Conservation (phyloP, 2,888 invertebrate genomes). For the Carpatolechia fugitivella region DNA sequence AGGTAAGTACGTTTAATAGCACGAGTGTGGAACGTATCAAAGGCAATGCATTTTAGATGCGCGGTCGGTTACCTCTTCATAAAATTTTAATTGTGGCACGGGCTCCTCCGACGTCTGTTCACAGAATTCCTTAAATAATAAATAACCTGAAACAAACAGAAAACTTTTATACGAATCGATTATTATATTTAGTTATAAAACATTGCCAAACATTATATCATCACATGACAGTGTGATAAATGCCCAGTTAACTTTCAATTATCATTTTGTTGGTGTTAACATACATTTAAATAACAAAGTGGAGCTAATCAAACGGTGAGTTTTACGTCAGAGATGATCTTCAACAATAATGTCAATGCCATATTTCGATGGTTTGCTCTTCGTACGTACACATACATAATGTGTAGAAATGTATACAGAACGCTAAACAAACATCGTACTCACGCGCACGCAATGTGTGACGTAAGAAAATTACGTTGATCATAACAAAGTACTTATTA, state of each 20-base stretch:
- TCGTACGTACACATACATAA: not conserved
- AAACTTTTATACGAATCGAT: constrained; percentile 12
- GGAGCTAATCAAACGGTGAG: not conserved
- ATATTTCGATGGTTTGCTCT: constrained; percentile 6
- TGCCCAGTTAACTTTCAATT: not conserved
- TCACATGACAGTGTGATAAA: not conserved
- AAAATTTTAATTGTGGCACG: constrained; percentile 98
- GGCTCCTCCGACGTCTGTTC: constrained; percentile 97
- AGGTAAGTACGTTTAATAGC: not conserved
- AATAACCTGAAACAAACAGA: constrained; percentile 89
- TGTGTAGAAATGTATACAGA: not conserved
- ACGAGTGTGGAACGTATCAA: constrained; percentile 2
- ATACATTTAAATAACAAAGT: not conserved
- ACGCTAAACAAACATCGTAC: constrained; percentile 1
- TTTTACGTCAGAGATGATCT: constrained; percentile 11
- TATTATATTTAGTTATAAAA: not conserved
- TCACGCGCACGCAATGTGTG: constrained; percentile 1
- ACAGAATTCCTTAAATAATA: constrained; percentile 99
- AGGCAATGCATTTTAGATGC: constrained; percentile 10
- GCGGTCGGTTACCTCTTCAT: constrained; percentile 92
- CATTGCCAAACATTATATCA: not conserved
- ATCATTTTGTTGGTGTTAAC: not conserved
- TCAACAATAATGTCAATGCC: constrained; percentile 13
- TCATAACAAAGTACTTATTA: not conserved
- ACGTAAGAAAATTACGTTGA: constrained; percentile 2